Evolutionary conservation across 2,888 invertebrate genomes (phyloP).

Genomic region (Siphonodentalium dalli): DNA sequence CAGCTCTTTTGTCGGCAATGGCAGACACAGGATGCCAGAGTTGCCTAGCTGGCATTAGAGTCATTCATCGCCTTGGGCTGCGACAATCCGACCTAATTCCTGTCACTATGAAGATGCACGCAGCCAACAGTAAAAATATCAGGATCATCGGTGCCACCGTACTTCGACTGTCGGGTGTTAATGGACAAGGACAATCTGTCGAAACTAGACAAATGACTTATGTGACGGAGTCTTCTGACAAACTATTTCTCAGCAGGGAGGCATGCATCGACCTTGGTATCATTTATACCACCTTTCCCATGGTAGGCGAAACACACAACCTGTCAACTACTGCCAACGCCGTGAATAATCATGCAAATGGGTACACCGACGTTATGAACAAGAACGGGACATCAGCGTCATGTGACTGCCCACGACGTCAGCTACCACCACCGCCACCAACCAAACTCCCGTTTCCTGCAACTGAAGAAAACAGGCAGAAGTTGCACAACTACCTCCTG

Average conservation of each 20-base stretch:
- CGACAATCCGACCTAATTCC: too few relatives aligned
- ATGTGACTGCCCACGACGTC: constrained; percentile 14
- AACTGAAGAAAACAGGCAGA: constrained; percentile 18
- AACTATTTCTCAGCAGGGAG: constrained; percentile 38
- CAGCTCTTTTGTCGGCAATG: constrained; percentile 21
- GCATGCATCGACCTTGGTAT: constrained; percentile 37
- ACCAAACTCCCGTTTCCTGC: constrained; percentile 11
- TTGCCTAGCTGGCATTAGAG: too few relatives aligned
- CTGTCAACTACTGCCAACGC: too few relatives aligned
- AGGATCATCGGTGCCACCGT: constrained; percentile 38
- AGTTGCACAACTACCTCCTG: constrained; percentile 16
- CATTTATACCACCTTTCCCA: constrained; percentile 30
- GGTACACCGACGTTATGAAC: not conserved
- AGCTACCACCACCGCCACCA: constrained; percentile 21
- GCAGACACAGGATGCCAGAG: constrained; percentile 35
- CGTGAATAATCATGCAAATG: too few relatives aligned
- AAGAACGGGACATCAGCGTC: not conserved
- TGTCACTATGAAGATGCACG: too few relatives aligned
- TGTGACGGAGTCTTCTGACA: constrained; percentile 37
- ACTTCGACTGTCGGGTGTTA: constrained; percentile 29
- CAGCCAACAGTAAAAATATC: too few relatives aligned
- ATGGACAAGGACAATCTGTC: constrained; percentile 1
- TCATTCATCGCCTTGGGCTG: too few relatives aligned
- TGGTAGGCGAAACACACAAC: constrained; percentile 13
- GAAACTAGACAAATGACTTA: constrained; percentile 42